Conservation (phyloP, 2,888 invertebrate species). For the Drosophila crucigera region DNA sequence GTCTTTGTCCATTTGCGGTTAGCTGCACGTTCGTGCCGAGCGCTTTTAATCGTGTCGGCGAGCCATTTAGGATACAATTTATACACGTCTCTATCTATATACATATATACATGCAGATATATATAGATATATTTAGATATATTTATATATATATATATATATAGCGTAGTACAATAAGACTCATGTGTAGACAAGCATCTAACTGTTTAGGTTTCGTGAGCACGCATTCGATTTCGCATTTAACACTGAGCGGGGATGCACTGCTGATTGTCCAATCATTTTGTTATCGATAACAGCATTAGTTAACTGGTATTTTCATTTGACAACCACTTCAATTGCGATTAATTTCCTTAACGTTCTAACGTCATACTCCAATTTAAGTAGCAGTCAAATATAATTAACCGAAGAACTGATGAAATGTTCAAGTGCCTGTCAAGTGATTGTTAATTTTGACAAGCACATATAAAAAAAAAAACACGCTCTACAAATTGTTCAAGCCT, state of each 20-base stretch:
- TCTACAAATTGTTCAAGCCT: background rate
- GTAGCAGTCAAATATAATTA: background rate
- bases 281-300: conserved; percentile 3
- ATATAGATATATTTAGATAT: conserved; percentile 2
- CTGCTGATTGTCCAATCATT: background rate
- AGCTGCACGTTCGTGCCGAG: conserved; percentile 66
- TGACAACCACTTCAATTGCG: background rate
- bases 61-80: conserved; percentile 69
- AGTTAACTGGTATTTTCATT: background rate
- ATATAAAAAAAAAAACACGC: no score
- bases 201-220: conserved; percentile 52
- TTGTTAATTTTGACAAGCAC: background rate
- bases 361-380: background rate
- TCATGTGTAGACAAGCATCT: conserved; percentile 19
- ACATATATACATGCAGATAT: background rate
- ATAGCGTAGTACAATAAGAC: background rate
- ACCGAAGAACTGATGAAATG: background rate
- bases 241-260: conserved; percentile 11
- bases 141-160: background rate
- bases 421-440: background rate
- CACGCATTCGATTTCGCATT: conserved; percentile 35
- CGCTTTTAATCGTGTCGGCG: conserved; percentile 61
- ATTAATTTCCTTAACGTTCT: background rate
- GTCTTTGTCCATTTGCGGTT: conserved; percentile 59
- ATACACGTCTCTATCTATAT: conserved; percentile 41